phyloP scores from a whole-genome alignment of 2,797 vertebrate species.

The Momotus momota region DNA sequence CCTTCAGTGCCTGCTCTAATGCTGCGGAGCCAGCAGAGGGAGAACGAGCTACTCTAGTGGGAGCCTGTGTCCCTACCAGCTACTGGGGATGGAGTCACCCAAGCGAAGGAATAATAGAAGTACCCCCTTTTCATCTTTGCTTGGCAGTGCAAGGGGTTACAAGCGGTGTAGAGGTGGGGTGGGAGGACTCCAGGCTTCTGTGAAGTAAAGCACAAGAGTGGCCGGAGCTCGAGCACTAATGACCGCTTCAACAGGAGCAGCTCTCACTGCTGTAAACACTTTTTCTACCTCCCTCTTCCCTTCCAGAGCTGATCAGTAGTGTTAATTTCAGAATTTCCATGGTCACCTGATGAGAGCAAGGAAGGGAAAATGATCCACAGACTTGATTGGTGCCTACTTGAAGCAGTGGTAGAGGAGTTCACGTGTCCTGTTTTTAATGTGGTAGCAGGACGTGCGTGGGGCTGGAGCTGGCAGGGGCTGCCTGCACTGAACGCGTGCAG shows the following conservation, averaged over 20 bases:
- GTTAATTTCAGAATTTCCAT: neutral
- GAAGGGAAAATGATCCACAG: neutral
- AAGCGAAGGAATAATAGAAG: neutral
- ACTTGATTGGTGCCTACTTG: neutral
- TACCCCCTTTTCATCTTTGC: neutral
- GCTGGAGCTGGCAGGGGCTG: neutral
- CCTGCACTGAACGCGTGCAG: neutral
- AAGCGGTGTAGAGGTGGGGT: neutral
- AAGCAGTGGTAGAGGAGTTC: neutral
- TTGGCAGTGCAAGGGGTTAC: neutral
- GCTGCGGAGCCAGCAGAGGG: conserved; percentile 46
- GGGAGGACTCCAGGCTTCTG: neutral
- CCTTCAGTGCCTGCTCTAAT: neutral
- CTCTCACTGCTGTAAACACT: neutral
- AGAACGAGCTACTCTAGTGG: conserved; percentile 3
- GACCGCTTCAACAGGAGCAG: neutral
- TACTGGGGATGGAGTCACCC: neutral
- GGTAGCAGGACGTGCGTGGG: neutral
- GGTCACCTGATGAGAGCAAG: neutral
- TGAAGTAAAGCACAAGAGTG: neutral
- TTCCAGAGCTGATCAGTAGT: neutral
- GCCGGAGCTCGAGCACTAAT: neutral
- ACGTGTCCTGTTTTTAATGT: neutral
- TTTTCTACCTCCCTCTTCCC: neutral
- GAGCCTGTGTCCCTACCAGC: neutral